Base-by-base conservation (phyloP, 2,113 vertebrate genomes). In the Galemys pyrenaicus region DNA sequence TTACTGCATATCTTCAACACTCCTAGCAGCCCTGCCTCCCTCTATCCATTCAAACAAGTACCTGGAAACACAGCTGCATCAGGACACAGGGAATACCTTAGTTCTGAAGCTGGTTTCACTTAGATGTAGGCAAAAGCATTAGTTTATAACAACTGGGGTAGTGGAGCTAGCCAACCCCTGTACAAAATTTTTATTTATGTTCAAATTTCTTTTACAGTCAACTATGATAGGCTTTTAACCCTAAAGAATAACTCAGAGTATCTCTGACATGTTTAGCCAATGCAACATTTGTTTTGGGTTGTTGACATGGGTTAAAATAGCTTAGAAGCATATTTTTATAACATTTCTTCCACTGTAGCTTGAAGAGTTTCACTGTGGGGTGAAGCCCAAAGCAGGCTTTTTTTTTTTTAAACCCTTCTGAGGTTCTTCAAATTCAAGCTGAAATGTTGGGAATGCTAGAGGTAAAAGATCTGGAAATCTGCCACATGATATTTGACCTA, bases 161-260 rank as follows among this genome's bases (percentile, higher is more conserved):
- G 58, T 65, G 79, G 24, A 88, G 26, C 44, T 79, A 71, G 84
- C 54, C 19, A 26, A 82, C 12, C 12, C 24, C 16, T 32, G 6
- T 79, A 41, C 32, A 46, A 79, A 54, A 46, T 80, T 91, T 71
- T 70, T 70, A 78, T 58, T 58, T 71, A 67, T 51, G 77, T 91
- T 95, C 15, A 91, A 54, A 77, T 84, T 88, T 79, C 41, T 87
- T 64, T 80, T 89, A 84, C 2, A 67, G 28, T 93, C 39, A 64
- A 37, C 35, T 51, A 91, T 46, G 51, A 67, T 20, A 67, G 81
- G 51, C 30, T 93, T 80, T 92, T 70, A 92, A 24, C 24, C 26
- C 30, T 73, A 24, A 22, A 79, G 37, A 19, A 44, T 79, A 85
- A 74, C 51, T 73, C 28, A 87, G 15, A 39, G 60, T 32, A 8